Base-by-base conservation (phyloP, 2,797 vertebrate genomes). In the Eulemur mongoz region DNA sequence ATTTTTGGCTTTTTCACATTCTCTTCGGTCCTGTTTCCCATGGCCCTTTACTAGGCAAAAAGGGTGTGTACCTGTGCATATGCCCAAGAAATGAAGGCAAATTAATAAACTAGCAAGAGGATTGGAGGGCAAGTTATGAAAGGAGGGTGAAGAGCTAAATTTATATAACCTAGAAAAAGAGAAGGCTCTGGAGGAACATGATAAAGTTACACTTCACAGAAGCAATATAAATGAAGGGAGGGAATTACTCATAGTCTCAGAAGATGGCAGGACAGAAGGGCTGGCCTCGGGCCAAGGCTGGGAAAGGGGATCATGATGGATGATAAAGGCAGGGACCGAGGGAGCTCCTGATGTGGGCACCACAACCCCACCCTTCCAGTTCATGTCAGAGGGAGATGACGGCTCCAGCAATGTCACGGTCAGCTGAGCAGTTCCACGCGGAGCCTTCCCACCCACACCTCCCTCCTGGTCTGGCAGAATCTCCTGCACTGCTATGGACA, bases 161-260 rank as follows among this genome's bases (percentile, higher is more conserved):
- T 96, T 97, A 93, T 91, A 95, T 96, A 97, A 97, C 95, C 96
- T 88, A 95, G 95, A 97, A 97, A 97, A 93, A 90, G 86, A 93
- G 82, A 96, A 75, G 72, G 72, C 93, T 91, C 96, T 91, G 63
- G 96, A 93, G 95, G 75, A 91, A 93, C 75, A 27, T 17, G 91
- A 97, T 63, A 52, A 91, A 97, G 94, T 89, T 93, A 81, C 27
- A 92, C 82, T 87, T 94, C 83, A 87, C 48, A 92, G 96, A 84
- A 97, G 92, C 65, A 67, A 91, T 84, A 83, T 89, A 96, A 95
- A 97, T 93, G 96, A 96, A 94, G 95, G 79, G n/a, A 93, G 88
- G 92, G 75, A 96, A 95, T 95, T 93, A 67, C 13, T 94, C 89
- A n/a, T 3, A 18, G 65, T 91, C 96, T 93, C 94, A 25, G 50